A percentile compares a stretch with the other conserved stretches of the same genome.
Conservation (phyloP, 37 sponge, comb jelly and placozoan genomes). For the Halichondria panicea region DNA sequence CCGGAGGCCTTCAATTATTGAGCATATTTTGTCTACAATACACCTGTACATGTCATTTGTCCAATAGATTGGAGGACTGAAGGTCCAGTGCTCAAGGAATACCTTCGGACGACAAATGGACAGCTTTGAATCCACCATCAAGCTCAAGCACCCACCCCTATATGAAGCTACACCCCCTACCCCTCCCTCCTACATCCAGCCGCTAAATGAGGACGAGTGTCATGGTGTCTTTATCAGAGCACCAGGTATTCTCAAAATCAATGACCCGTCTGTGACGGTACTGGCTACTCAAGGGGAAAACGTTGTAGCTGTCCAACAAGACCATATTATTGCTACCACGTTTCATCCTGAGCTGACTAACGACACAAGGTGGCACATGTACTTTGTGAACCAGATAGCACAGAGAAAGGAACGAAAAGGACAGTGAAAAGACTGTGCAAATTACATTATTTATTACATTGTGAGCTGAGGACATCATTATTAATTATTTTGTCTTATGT, state of each 20-base stretch:
- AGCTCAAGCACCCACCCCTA: constrained; percentile 38
- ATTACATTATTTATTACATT: background rate
- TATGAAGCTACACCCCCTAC: background rate
- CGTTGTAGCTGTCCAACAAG: constrained; percentile 74
- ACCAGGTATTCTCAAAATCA: constrained; percentile 54
- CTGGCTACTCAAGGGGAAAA: constrained; percentile 32
- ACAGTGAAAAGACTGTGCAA: background rate
- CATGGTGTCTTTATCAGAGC: constrained; percentile 78
- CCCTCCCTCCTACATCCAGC: background rate
- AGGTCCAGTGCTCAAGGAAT: constrained; percentile 53
- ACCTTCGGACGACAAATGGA: constrained; percentile 54
- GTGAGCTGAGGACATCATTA: background rate
- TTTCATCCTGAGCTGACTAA: constrained; percentile 80
- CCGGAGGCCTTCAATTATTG: no score
- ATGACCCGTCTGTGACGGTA: constrained; percentile 29
- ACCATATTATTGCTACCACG: constrained; percentile 59
- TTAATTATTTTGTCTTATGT: background rate
- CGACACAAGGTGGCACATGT: constrained; percentile 69
- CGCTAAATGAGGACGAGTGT: constrained; percentile 18
- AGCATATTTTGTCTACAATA: background rate
- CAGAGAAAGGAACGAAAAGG: background rate
- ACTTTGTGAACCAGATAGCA: constrained; percentile 24
- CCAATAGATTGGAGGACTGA: constrained; percentile 66
- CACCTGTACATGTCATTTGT: background rate
- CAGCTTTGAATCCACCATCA: constrained; percentile 69